Evolutionary conservation across 1,140 invertebrate genomes (phyloP).

Genomic region (Diorhabda carinulata): DNA sequence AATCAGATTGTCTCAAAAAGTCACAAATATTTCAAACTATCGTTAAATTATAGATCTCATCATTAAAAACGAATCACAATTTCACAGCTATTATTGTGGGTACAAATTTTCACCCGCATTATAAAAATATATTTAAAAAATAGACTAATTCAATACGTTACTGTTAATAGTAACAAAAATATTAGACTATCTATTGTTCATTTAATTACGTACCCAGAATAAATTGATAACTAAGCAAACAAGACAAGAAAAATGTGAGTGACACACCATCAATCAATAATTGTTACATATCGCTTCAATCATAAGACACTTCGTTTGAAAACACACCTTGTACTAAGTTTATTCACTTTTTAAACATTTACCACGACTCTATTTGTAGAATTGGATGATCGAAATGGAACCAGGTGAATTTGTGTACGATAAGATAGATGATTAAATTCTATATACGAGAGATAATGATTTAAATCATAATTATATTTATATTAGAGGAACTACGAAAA

Average conservation of each 20-base stretch:
- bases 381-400: not conserved
- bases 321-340: not conserved
- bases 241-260: not conserved
- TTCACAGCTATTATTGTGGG: no score
- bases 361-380: not conserved
- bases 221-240: constrained; percentile 2
- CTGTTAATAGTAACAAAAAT: no score
- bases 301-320: not conserved
- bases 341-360: constrained; percentile 3
- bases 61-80: no score
- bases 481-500: no score
- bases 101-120: no score
- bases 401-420: not conserved
- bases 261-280: not conserved
- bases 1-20: no score
- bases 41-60: no score
- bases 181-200: not conserved
- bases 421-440: not conserved
- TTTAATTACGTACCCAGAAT: not conserved
- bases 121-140: no score
- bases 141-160: no score
- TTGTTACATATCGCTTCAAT: not conserved
- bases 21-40: no score
- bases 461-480: not conserved
- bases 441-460: not conserved